phyloP scores from a whole-genome alignment of 2,113 vertebrate genomes.

The Natator depressus region DNA sequence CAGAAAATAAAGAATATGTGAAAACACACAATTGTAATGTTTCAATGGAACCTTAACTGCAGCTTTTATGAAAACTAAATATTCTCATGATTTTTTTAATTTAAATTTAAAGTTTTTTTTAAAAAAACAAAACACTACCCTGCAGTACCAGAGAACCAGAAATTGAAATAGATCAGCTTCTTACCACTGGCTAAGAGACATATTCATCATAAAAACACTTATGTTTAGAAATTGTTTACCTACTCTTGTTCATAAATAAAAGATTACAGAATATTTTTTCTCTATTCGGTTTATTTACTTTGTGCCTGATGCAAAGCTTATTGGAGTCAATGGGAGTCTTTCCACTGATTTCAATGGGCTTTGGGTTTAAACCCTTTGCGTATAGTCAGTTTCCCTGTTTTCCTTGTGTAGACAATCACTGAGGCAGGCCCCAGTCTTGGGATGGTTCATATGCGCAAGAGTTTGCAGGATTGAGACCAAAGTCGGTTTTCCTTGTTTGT shows the following conservation, averaged over 20 bases:
- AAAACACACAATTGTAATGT: background rate
- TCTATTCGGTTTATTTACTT: background rate
- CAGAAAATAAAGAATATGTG: background rate
- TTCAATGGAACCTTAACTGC: background rate
- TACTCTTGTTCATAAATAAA: background rate
- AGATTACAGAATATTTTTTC: background rate
- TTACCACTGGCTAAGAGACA: background rate
- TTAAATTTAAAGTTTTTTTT: background rate
- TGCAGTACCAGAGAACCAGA: background rate
- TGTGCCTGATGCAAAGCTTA: background rate
- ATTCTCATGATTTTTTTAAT: fast-evolving
- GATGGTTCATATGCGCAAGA: fast-evolving
- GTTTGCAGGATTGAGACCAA: background rate
- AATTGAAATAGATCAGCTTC: background rate
- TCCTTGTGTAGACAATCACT: background rate
- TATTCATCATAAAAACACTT: background rate
- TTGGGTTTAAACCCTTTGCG: background rate
- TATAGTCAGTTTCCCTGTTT: background rate
- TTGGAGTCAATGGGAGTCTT: background rate
- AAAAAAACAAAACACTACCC: background rate
- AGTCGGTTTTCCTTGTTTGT: background rate
- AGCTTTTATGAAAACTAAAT: background rate
- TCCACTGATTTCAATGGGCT: fast-evolving
- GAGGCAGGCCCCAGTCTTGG: background rate
- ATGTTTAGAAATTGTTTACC: background rate